phyloP scores from a whole-genome alignment of 2,797 vertebrate genomes.

The Pangasius macronema region DNA sequence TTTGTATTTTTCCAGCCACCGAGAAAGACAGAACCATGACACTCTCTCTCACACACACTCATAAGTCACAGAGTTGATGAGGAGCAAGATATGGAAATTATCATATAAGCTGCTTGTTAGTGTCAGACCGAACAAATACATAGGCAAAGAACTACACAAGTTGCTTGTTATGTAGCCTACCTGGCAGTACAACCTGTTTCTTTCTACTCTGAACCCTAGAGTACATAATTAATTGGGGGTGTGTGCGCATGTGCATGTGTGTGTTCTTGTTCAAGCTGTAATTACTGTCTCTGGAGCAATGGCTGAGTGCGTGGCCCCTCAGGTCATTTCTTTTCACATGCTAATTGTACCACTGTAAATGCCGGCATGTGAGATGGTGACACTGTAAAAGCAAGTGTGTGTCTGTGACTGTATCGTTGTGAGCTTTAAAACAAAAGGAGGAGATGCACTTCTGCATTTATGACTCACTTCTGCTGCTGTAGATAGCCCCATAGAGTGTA shows the following conservation, averaged over 20 bases:
- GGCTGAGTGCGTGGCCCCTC: slow-evolving; percentile 37
- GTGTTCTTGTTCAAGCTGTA: slow-evolving; percentile 34
- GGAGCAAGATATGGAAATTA: slow-evolving; percentile 12
- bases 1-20: neutral
- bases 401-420: slow-evolving; percentile 24
- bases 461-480: slow-evolving; percentile 18
- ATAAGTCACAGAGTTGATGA: slow-evolving; percentile 24
- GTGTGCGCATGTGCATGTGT: neutral
- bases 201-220: slow-evolving; percentile 33
- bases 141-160: slow-evolving; percentile 36
- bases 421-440: slow-evolving; percentile 4
- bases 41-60: neutral
- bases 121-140: slow-evolving; percentile 31
- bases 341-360: slow-evolving; percentile 39
- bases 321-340: slow-evolving; percentile 33
- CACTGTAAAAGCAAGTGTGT: slow-evolving; percentile 15
- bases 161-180: slow-evolving; percentile 36
- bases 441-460: neutral
- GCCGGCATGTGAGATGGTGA: slow-evolving; percentile 22
- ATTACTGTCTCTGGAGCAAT: slow-evolving; percentile 36
- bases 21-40: slow-evolving; percentile 13
- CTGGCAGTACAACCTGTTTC: slow-evolving; percentile 16
- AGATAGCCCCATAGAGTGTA: neutral
- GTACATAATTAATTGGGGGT: slow-evolving; percentile 37
- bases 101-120: slow-evolving; percentile 34